Evolutionary conservation across 2,888 invertebrate species (phyloP).

Genomic region (Zhuqinia jingwanae): DNA sequence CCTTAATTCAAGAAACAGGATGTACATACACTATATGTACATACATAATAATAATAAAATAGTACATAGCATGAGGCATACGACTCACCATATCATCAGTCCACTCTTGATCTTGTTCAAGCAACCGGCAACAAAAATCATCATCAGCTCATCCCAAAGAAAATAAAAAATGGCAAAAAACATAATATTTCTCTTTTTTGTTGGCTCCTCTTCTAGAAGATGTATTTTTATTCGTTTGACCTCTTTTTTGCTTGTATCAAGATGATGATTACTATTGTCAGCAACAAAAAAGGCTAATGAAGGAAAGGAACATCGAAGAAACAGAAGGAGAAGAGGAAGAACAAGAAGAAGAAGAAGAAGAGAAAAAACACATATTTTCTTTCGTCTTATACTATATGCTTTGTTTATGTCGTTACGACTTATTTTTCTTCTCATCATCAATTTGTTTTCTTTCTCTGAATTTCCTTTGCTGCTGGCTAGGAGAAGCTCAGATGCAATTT

Average conservation of each 20-base stretch:
- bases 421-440: constrained; percentile 25
- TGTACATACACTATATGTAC: background rate
- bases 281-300: constrained; percentile 52
- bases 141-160: constrained; percentile 14
- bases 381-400: constrained; percentile 35
- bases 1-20: constrained; percentile 42
- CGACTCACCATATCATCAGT: background rate
- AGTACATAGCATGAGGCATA: background rate
- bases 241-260: constrained; percentile 15
- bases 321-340: background rate
- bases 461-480: background rate
- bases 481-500: constrained; percentile 33
- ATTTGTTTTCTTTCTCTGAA: constrained; percentile 38
- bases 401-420: constrained; percentile 38
- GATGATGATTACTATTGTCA: constrained; percentile 48
- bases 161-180: constrained; percentile 4
- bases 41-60: no score
- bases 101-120: constrained; percentile 37
- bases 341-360: no score
- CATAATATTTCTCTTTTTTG: constrained; percentile 7
- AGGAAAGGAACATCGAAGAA: constrained; percentile 31
- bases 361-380: constrained; percentile 1
- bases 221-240: constrained; percentile 48
- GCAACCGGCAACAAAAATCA: constrained; percentile 39
- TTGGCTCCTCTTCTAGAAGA: constrained; percentile 1